Evolutionary conservation across 2,888 invertebrate genomes (phyloP), one percentile per base, ranked within the genome.

Genomic region (Morpho deidamia): DNA sequence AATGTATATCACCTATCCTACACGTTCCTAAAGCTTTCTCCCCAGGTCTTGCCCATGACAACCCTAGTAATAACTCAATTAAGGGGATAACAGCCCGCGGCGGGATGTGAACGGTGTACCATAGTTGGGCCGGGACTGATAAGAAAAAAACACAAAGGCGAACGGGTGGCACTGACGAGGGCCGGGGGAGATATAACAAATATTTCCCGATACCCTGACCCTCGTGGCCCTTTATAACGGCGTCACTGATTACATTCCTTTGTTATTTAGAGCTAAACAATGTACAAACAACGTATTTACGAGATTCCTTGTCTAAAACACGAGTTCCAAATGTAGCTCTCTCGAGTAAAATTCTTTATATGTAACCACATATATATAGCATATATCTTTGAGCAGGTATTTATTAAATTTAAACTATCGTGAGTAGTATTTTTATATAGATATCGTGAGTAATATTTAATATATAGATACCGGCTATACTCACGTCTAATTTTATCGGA

Each of bases 51-150:
- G 23, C 5, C 5, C 23, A 23, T 14, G 35, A 42, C 33, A 49
- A 35, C 49, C 49, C 49, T 42, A 35, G 72, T 81, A 84, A 86
- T 86, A 86, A 86, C 84, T 86, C 81, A 83, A 87, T 87, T 87
- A 86, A 73, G 76, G 73, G 75, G 77, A 81, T 79, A 75, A 75
- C 73, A 73, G 72, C 82, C 80, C 67, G 72, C 68, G 71, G 71
- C 69, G 62, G 65, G 74, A 76, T 74, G 76, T 69, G 51, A 45
- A 34, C 48, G 73, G 76, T 69, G 51, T 49, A 34, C 48, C 69
- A 67, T 70, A 72, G 68, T 48, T 37, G 51, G 59, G 45, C 69
- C 62, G 59, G 60, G 66, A 61, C 54, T 67, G 74, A 80, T 75
- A 80, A 74, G 70, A 71, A 78, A 82, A 63, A 79, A 84, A 80